Conservation (phyloP, 2,113 vertebrate genomes). For the Mohoua ochrocephala region DNA sequence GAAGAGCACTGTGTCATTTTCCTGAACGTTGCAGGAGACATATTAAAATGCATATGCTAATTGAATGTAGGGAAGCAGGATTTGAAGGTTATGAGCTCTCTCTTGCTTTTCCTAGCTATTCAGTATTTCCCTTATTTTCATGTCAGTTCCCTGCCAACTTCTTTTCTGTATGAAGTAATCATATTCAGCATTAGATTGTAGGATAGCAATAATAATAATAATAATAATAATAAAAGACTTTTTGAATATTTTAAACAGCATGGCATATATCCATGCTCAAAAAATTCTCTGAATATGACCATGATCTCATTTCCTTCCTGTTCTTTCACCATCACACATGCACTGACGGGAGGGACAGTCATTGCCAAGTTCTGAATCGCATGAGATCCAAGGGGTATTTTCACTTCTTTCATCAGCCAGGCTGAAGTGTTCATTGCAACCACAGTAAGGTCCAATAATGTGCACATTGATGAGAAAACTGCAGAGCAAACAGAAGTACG, state of each 20-base stretch:
- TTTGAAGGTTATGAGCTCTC: not conserved
- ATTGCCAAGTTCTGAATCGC: slow-evolving; percentile 8
- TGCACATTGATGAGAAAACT: slow-evolving; percentile 61
- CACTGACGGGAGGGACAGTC: not conserved
- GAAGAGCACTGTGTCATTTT: not conserved
- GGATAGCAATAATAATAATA: not conserved
- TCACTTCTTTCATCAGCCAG: slow-evolving; percentile 35
- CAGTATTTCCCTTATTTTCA: not conserved
- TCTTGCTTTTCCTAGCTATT: not conserved
- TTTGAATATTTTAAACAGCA: not conserved
- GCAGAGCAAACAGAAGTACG: slow-evolving; percentile 57
- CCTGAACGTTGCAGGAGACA: not conserved
- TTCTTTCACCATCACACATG: not conserved
- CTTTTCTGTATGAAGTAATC: not conserved
- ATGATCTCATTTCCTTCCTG: not conserved
- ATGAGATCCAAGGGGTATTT: slow-evolving; percentile 38
- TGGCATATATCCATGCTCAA: not conserved
- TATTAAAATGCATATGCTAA: not conserved
- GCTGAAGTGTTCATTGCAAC: slow-evolving; percentile 38
- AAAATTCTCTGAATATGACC: not conserved
- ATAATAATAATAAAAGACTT: not conserved
- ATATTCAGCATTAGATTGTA: not conserved
- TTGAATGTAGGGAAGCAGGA: not conserved
- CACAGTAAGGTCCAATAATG: slow-evolving; percentile 40
- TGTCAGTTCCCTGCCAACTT: not conserved